A percentile compares a stretch with the other conserved stretches of the same genome.
Evolutionary conservation across 2,888 invertebrate genomes (phyloP).

Genomic region (Isotomurus palustris): DNA sequence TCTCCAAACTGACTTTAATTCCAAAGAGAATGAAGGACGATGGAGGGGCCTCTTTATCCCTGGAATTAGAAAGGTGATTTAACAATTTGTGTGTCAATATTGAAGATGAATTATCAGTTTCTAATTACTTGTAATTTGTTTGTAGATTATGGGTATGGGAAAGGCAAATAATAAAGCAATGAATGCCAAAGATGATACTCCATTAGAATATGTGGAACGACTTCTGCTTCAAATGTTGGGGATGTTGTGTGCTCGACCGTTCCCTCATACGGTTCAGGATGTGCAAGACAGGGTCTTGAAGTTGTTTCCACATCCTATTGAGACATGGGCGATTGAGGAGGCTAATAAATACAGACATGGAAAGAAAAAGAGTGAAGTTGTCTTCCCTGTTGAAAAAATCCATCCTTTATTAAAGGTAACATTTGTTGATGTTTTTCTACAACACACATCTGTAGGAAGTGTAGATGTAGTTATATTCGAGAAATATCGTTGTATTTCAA

Average conservation of each 20-base stretch:
- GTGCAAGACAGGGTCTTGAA: constrained; percentile 87
- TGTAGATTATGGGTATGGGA: constrained; percentile 89
- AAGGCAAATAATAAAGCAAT: constrained; percentile 87
- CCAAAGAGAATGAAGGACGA: constrained; percentile 72
- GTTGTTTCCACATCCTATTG: constrained; percentile 91
- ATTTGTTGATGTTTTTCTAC: neutral
- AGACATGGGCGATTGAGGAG: constrained; percentile 86
- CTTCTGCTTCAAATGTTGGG: constrained; percentile 81
- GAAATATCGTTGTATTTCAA: constrained; percentile 39
- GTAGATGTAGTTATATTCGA: neutral
- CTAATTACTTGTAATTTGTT: no score
- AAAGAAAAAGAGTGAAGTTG: constrained; percentile 61
- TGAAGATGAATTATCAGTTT: neutral
- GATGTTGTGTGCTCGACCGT: constrained; percentile 77
- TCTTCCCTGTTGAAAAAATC: constrained; percentile 82
- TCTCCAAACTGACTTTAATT: constrained; percentile 3
- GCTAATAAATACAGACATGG: constrained; percentile 77
- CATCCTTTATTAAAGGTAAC: constrained; percentile 65
- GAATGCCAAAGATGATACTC: constrained; percentile 79
- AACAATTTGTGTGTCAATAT: neutral
- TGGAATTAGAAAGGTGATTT: constrained; percentile 75
- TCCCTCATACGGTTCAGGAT: constrained; percentile 62
- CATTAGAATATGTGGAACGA: constrained; percentile 85
- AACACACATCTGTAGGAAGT: neutral
- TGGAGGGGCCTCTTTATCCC: constrained; percentile 88